Evolutionary conservation across 1,140 invertebrate genomes (phyloP).

Genomic region (Bombus impatiens): DNA sequence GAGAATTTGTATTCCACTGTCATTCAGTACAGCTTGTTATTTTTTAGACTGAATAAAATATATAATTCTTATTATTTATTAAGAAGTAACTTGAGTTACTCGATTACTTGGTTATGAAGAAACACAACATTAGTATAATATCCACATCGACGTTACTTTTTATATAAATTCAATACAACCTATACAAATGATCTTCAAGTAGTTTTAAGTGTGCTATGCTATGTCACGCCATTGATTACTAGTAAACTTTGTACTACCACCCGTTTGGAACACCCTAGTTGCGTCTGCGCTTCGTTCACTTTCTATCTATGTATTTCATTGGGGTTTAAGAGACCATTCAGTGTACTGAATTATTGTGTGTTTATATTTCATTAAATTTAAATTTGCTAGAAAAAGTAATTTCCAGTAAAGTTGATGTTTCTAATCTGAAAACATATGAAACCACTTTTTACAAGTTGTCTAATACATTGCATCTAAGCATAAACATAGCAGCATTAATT

Average conservation of each 20-base stretch:
- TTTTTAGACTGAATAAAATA: not conserved
- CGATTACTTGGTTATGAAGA: not conserved
- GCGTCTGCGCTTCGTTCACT: constrained; percentile 56
- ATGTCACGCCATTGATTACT: constrained; percentile 66
- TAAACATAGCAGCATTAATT: not conserved
- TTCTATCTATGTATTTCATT: not conserved
- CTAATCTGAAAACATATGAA: not conserved
- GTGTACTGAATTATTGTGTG: not conserved
- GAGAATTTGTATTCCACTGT: constrained; percentile 13
- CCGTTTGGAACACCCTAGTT: constrained; percentile 16
- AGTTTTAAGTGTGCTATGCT: constrained; percentile 37
- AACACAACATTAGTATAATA: not conserved
- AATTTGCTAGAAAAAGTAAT: not conserved
- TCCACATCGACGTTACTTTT: not conserved
- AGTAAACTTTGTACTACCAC: constrained; percentile 24
- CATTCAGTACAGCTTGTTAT: not conserved
- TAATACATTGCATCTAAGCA: not conserved
- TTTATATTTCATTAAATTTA: not conserved
- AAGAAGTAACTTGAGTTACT: not conserved
- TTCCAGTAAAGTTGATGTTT: not conserved
- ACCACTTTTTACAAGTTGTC: too few relatives aligned
- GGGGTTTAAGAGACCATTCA: not conserved
- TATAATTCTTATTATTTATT: not conserved
- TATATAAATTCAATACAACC: not conserved
- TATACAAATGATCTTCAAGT: constrained; percentile 7